These are phyloP conservation scores for Boleophthalmus pectinirostris DNA, from an alignment of 2,113 vertebrate species.

Conservation along the genomic window DNA sequence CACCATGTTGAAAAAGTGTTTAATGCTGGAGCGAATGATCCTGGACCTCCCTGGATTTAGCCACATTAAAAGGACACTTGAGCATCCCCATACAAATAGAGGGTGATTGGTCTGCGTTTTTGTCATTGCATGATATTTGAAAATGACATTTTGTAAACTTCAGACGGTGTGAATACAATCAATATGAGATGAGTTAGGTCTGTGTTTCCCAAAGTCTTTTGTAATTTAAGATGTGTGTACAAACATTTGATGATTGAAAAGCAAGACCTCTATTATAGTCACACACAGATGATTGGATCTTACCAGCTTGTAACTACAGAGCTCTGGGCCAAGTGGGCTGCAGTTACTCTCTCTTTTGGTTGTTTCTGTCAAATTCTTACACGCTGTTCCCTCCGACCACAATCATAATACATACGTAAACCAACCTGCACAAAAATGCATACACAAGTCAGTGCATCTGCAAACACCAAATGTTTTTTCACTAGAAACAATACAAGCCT, in stretches of 20 bases:
- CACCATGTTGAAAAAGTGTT: conserved; percentile 66
- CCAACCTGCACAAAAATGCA: conserved; percentile 30
- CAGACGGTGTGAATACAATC: conserved; percentile 69
- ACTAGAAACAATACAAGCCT: conserved; percentile 53
- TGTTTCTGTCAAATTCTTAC: conserved; percentile 32
- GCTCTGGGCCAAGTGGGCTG: conserved; percentile 58
- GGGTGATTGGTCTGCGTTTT: conserved; percentile 64
- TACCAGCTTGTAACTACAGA: conserved; percentile 68
- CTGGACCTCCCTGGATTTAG: conserved; percentile 63
- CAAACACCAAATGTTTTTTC: conserved; percentile 45
- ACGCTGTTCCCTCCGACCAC: conserved; percentile 27
- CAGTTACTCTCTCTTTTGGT: conserved; percentile 42
- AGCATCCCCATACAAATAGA: conserved; percentile 73
- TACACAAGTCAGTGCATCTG: conserved; percentile 25
- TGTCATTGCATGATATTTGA: conserved; percentile 64
- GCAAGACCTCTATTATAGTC: conserved; percentile 64
- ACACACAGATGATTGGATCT: conserved; percentile 68
- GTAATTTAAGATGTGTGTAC: conserved; percentile 76
- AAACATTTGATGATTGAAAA: conserved; percentile 75
- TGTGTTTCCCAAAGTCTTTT: conserved; percentile 70
- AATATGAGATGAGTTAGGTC: conserved; percentile 62
- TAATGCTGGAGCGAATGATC: conserved; percentile 59
- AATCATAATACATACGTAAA: conserved; percentile 38
- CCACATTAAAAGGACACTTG: conserved; percentile 75
- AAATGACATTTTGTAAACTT: conserved; percentile 71